Percentiles rank a stretch among this genome's conserved stretches.
phyloP scores from a whole-genome alignment of 2,797 vertebrate genomes.

The Somateria mollissima region DNA sequence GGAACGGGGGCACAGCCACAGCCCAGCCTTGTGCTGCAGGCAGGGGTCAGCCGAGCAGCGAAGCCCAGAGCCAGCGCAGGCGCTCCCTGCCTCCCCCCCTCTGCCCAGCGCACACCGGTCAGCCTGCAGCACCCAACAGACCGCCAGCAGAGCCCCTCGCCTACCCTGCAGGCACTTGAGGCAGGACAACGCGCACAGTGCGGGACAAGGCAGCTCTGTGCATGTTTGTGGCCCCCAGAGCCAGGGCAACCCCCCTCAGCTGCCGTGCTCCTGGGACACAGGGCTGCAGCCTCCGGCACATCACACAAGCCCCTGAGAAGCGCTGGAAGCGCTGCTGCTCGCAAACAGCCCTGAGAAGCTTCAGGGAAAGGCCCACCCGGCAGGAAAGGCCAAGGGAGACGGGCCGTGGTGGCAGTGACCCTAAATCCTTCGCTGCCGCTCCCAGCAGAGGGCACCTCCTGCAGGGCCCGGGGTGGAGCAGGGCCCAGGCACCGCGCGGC shows the following conservation, averaged over 20 bases:
- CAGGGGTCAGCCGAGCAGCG: background rate
- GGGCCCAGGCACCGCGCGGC: background rate
- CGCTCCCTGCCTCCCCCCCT: background rate
- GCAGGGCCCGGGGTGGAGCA: background rate
- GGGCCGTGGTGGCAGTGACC: accelerated
- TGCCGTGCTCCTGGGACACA: accelerated
- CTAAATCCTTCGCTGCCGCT: background rate
- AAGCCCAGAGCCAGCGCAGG: background rate
- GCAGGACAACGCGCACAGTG: no score
- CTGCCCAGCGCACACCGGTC: accelerated
- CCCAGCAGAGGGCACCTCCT: background rate
- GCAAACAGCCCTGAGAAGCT: background rate
- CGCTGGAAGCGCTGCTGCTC: background rate
- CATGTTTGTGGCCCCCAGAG: accelerated
- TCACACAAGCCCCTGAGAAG: background rate
- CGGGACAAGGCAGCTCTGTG: accelerated
- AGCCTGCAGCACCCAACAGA: accelerated
- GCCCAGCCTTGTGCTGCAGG: no score
- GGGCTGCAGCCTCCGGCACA: background rate
- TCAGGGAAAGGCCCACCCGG: background rate
- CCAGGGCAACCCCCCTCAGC: background rate
- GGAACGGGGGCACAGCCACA: background rate
- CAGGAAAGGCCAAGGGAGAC: background rate
- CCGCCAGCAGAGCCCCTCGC: background rate
- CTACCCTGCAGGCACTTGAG: accelerated